These are phyloP conservation scores for Bellardia pandia DNA, from an alignment of 2,888 invertebrate species.

Conservation along the genomic window DNA sequence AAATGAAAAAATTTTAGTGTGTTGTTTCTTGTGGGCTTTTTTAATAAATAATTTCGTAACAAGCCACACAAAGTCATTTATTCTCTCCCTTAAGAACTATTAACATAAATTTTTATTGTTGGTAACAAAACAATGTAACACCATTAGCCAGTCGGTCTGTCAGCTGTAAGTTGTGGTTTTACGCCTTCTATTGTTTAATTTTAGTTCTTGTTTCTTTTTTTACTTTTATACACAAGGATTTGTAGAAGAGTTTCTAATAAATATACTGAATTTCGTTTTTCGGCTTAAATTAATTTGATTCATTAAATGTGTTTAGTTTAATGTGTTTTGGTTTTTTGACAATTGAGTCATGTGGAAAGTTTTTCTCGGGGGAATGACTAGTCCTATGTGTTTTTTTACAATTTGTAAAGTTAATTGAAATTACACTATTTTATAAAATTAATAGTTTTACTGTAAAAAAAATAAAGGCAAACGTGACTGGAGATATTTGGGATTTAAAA, in stretches of 20 bases:
- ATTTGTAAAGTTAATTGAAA: background rate
- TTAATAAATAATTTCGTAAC: constrained; percentile 3
- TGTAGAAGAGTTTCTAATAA: constrained; percentile 5
- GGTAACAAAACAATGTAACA: constrained; percentile 22
- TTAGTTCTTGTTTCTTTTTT: background rate
- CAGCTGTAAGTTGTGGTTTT: constrained; percentile 17
- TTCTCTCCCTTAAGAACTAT: background rate
- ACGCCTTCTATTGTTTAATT: background rate
- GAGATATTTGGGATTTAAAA: too few relatives aligned
- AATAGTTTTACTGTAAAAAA: too few relatives aligned
- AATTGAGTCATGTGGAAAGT: constrained; percentile 19
- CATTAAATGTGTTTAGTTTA: constrained; percentile 31
- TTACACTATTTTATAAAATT: background rate
- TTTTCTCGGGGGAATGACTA: background rate
- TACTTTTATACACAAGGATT: constrained; percentile 3
- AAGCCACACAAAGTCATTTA: background rate
- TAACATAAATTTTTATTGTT: constrained; percentile 18
- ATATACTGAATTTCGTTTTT: background rate
- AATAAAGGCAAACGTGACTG: too few relatives aligned
- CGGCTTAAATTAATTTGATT: constrained; percentile 22
- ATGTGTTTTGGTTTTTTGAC: background rate
- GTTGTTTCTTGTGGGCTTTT: background rate
- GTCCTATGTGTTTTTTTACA: background rate
- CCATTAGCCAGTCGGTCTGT: background rate
- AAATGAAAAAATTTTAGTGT: background rate